These are phyloP conservation scores for Eupeodes latifasciatus DNA, from an alignment of 2,888 invertebrate species.

Conservation along the genomic window DNA sequence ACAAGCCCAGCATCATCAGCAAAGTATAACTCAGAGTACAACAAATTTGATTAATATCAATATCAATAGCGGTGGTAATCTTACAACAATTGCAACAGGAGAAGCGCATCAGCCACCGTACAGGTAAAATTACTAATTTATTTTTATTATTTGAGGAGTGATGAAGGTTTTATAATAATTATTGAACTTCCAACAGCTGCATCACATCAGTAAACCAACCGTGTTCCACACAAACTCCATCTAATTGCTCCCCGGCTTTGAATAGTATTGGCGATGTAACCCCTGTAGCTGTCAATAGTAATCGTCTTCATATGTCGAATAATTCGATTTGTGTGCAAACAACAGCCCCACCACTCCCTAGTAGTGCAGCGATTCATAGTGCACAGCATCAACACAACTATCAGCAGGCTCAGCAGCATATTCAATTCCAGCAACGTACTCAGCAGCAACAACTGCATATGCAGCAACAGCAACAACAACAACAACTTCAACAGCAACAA, in stretches of 20 bases:
- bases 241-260: constrained; percentile 77
- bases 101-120: constrained; percentile 84
- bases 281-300: constrained; percentile 60
- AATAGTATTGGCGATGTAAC: constrained; percentile 74
- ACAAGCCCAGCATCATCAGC: constrained; percentile 78
- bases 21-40: constrained; percentile 84
- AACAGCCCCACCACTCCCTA: constrained; percentile 68
- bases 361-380: constrained; percentile 58
- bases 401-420: constrained; percentile 71
- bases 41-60: constrained; percentile 84
- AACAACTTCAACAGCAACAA: constrained; percentile 57
- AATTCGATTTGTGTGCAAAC: constrained; percentile 80
- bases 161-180: background rate
- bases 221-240: constrained; percentile 77
- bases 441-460: constrained; percentile 66
- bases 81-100: constrained; percentile 84
- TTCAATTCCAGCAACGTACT: constrained; percentile 63
- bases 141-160: background rate
- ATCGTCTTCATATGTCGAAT: constrained; percentile 77
- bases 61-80: constrained; percentile 83
- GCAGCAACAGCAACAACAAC: constrained; percentile 57
- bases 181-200: constrained; percentile 68
- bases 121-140: constrained; percentile 72
- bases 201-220: constrained; percentile 78
- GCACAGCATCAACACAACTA: constrained; percentile 68